These are phyloP conservation scores for Hypomecis punctinalis DNA, from an alignment of 2,888 invertebrate genomes.

Conservation along the genomic window DNA sequence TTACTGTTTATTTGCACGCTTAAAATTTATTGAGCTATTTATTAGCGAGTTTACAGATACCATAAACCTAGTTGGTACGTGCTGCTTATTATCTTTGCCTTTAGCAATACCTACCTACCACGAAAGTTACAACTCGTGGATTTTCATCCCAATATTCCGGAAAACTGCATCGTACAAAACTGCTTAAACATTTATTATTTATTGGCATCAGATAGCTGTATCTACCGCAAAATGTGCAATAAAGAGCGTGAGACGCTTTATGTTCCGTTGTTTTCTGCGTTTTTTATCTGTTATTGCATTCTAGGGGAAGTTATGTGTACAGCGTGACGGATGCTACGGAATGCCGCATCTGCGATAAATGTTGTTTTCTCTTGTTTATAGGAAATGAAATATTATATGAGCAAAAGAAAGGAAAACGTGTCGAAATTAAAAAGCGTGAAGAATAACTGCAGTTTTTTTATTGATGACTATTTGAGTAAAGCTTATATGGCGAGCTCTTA, in stretches of 20 bases:
- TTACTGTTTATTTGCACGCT: no score
- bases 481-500: no score
- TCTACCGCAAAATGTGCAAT: conserved; percentile 68
- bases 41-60: no score
- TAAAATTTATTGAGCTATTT: no score
- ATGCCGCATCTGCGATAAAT: conserved; percentile 58
- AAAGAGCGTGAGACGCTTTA: conserved; percentile 67
- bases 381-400: conserved; percentile 25
- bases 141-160: conserved; percentile 17
- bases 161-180: conserved; percentile 19
- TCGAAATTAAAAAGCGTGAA: no score
- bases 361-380: conserved; percentile 50
- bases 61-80: not conserved
- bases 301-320: conserved; percentile 47
- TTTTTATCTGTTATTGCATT: conserved; percentile 79
- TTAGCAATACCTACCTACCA: not conserved
- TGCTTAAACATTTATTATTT: conserved; percentile 54
- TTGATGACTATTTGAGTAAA: no score
- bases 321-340: conserved; percentile 64
- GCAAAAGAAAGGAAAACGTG: not conserved
- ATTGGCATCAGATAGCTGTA: conserved; percentile 70
- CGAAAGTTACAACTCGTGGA: conserved; percentile 4
- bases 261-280: conserved; percentile 63
- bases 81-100: not conserved
- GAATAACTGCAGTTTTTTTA: no score